Evolutionary conservation across 1,140 invertebrate genomes (phyloP).

Genomic region (Eupristina koningsbergeri): DNA sequence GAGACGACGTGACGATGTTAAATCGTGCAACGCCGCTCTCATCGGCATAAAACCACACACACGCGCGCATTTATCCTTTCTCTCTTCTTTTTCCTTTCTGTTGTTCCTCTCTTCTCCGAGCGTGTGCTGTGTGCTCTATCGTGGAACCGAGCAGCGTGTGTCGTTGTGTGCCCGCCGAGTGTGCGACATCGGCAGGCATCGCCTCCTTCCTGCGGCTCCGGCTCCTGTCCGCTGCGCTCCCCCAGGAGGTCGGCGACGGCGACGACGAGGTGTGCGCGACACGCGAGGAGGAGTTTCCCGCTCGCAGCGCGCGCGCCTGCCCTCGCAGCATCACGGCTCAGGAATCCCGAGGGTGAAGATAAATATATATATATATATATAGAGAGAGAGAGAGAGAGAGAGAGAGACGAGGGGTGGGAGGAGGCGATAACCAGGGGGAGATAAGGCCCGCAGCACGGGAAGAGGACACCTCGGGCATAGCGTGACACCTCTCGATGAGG

Average conservation of each 20-base stretch:
- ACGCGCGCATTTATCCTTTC: conserved; percentile 38
- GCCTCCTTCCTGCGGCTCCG: not conserved
- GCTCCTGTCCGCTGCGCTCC: not conserved
- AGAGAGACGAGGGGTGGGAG: too few species aligned
- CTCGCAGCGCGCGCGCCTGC: not conserved
- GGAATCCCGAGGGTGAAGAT: not conserved
- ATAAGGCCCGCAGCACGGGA: conserved; percentile 13
- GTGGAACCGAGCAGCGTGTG: not conserved
- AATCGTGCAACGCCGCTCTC: conserved; percentile 46
- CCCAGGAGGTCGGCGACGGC: too few species aligned
- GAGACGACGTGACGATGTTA: conserved; percentile 31
- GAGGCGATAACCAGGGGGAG: not conserved
- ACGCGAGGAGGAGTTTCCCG: conserved; percentile 42
- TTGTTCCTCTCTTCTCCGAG: conserved; percentile 6
- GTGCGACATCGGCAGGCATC: conserved; percentile 6
- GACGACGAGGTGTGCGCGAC: not conserved
- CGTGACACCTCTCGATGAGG: conserved; percentile 33
- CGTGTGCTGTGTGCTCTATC: not conserved
- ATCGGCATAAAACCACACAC: conserved; percentile 1
- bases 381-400: too few species aligned
- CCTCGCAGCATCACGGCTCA: not conserved
- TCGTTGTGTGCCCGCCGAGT: not conserved
- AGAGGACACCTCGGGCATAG: not conserved
- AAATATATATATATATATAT: too few species aligned
- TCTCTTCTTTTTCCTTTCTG: conserved; percentile 39